phyloP scores from a whole-genome alignment of 2,797 vertebrate genomes.

The Chiloscyllium punctatum region DNA sequence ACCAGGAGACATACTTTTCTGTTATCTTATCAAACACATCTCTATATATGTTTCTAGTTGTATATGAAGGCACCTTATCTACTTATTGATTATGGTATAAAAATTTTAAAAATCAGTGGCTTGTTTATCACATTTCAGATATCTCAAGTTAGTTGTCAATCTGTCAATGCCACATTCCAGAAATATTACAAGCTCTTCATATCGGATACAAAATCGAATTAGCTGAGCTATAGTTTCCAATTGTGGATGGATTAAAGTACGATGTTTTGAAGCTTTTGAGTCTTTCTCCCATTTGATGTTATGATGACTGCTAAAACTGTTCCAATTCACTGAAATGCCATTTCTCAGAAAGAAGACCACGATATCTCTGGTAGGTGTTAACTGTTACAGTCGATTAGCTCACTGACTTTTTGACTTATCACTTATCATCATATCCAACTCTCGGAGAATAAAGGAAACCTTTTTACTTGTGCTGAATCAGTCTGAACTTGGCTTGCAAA shows the following conservation, averaged over 20 bases:
- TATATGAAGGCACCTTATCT: too few species aligned
- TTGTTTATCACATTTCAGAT: too few species aligned
- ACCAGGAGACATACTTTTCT: too few species aligned
- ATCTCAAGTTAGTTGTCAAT: too few species aligned
- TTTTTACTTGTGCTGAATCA: not conserved
- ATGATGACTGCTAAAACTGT: not conserved
- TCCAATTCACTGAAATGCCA: not conserved
- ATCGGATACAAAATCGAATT: not conserved
- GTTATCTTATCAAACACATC: too few species aligned
- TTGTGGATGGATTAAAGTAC: not conserved
- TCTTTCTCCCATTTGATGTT: not conserved
- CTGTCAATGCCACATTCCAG: too few species aligned
- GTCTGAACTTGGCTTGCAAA: not conserved
- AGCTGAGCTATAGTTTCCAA: not conserved
- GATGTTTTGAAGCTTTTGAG: not conserved
- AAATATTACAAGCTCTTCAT: not conserved
- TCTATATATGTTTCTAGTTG: too few species aligned
- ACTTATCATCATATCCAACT: not conserved
- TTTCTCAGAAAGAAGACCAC: not conserved
- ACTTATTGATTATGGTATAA: too few species aligned
- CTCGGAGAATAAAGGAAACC: not conserved
- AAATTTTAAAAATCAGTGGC: too few species aligned
- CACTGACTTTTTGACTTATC: not conserved
- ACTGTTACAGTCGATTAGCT: not conserved
- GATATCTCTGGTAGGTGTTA: not conserved